Base-by-base conservation (phyloP, 1,140 invertebrate species). In the Heliconius eleuchia region DNA sequence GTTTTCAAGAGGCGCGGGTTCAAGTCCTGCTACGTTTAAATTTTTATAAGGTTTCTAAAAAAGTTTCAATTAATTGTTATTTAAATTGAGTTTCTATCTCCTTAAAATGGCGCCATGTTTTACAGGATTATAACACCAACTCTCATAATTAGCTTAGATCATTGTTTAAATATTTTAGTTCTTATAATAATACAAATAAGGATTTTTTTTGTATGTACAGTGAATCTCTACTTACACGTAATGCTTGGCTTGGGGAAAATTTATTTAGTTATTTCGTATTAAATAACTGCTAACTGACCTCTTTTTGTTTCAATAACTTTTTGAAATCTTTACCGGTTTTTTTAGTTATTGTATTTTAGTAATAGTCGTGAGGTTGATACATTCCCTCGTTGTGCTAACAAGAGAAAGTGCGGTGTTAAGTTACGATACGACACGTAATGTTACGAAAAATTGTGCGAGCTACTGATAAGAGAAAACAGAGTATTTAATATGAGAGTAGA, bases 81-180 rank as follows among this genome's bases (percentile, higher is more conserved):
- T 66, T 66, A 66, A 66, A 66, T 9, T 11, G n/a, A 3, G 4
- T 16, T 27, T 27, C 1, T 16, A 30, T 66, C 60, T n/a, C 16
- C 60, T 66, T 66, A 74, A 52, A 77, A 42, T 78, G 50, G 76
- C 76, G 71, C 76, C 71, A 78, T 73, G 71, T 78, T 13, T 78
- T 78, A 73, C 72, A 50, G 76, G 39, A 60, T 78, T 73, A 73
- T 52, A n/a, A 46, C 50, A 78, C 76, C 72, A 76, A 76, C 74
- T 66, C 60, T 19, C n/a, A 34, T 76, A 76, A 76, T 76, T 76
- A 66, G 66, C 74, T 76, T 76, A 76, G 11, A 19, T 27, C 9
- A 27, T 30, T 13, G 42, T 18, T 46, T 8, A 0, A 11, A 9
- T 30, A 66, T 66, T 66, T 23, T 30, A 30, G 60, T 66, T 66